Conservation (phyloP, 1,140 invertebrate genomes). For the Formica selysi region DNA sequence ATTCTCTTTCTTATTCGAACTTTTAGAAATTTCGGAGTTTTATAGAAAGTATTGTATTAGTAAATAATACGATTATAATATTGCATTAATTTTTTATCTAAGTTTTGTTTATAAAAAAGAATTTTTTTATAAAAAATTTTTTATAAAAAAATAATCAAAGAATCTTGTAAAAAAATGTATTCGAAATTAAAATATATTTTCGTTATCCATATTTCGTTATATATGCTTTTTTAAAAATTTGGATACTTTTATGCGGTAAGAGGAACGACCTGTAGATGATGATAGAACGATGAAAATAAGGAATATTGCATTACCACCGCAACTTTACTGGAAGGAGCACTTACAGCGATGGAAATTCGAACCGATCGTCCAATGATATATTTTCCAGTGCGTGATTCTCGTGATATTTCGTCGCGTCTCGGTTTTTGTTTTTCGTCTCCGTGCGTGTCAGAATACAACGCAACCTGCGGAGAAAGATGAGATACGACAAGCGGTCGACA, state of each 20-base stretch:
- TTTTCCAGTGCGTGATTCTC: constrained; percentile 26
- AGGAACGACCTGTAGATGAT: neutral
- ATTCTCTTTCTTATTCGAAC: too few relatives aligned
- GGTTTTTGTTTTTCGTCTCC: constrained; percentile 13
- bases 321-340: neutral
- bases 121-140: too few relatives aligned
- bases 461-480: constrained; percentile 47
- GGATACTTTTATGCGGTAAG: neutral
- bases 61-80: too few relatives aligned
- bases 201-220: neutral
- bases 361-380: neutral
- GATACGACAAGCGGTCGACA: constrained; percentile 66
- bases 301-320: neutral
- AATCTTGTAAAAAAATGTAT: neutral
- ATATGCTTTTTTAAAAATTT: neutral
- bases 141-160: too few relatives aligned
- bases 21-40: too few relatives aligned
- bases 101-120: too few relatives aligned
- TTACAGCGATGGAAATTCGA: constrained; percentile 16
- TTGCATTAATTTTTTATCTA: constrained; percentile 9
- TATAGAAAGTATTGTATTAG: too few relatives aligned
- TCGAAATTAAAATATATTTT: neutral
- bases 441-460: neutral
- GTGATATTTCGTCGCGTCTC: neutral
- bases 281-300: neutral